Evolutionary conservation across 2,888 invertebrate genomes (phyloP).

Genomic region (Tridacna gigas): DNA sequence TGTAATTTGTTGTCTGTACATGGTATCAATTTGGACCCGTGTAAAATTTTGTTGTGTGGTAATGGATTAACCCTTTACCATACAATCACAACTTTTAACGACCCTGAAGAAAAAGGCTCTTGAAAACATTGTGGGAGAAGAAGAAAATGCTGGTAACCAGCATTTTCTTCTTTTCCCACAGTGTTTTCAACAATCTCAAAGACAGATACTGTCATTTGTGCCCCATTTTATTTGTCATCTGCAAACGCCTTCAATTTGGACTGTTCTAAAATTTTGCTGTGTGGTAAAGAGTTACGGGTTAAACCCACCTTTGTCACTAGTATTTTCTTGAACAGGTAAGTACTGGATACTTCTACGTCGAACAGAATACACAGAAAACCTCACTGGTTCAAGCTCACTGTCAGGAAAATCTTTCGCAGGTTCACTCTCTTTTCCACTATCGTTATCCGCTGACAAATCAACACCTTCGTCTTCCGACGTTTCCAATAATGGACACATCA

Average conservation of each 20-base stretch:
- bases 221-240: no score
- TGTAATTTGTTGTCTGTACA: no score
- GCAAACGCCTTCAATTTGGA: no score
- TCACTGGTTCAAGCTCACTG: slow-evolving; percentile 39
- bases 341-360: slow-evolving; percentile 40
- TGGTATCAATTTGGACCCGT: no score
- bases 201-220: no score
- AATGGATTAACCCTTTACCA: no score
- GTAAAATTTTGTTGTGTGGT: no score
- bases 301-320: no score
- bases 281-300: no score
- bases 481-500: background rate
- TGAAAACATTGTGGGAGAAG: background rate
- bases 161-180: background rate
- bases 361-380: slow-evolving; percentile 28
- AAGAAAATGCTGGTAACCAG: background rate
- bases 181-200: background rate
- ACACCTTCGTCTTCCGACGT: background rate
- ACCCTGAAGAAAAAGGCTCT: no score
- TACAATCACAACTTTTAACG: no score
- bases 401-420: background rate
- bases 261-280: no score
- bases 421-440: background rate
- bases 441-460: background rate
- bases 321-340: background rate